A percentile compares a stretch with the other conserved stretches of the same genome.
Conservation (phyloP, 2,113 vertebrate genomes). For the Myrmecophaga tridactyla region DNA sequence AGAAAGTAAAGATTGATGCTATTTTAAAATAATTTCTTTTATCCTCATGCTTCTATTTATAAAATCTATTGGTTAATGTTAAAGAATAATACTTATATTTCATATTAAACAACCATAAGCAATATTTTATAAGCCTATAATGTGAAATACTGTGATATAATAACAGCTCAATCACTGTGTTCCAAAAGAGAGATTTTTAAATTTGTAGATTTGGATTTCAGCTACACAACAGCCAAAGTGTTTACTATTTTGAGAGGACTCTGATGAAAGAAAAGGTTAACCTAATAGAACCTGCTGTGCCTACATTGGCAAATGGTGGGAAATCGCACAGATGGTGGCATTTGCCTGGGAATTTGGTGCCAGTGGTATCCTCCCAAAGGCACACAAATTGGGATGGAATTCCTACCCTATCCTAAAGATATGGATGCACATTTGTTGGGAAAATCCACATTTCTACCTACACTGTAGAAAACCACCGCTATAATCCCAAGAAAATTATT, state of each 20-base stretch:
- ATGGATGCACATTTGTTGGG: neutral
- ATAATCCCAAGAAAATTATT: neutral
- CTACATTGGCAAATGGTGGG: slow-evolving; percentile 50
- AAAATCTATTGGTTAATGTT: neutral
- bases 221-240: neutral
- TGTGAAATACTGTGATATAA: neutral
- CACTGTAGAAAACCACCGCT: neutral
- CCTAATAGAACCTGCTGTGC: slow-evolving; percentile 66
- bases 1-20: neutral
- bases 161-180: slow-evolving; percentile 2
- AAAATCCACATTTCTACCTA: neutral
- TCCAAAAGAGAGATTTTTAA: slow-evolving; percentile 23
- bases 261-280: slow-evolving; percentile 70
- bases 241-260: slow-evolving; percentile 59
- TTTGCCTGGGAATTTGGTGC: slow-evolving; percentile 57
- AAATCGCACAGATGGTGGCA: slow-evolving; percentile 73
- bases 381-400: slow-evolving; percentile 22
- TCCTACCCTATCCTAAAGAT: slow-evolving; percentile 17
- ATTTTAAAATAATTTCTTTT: slow-evolving; percentile 29
- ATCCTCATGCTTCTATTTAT: neutral
- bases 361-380: slow-evolving; percentile 42
- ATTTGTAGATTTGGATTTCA: slow-evolving; percentile 32
- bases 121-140: neutral
- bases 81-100: neutral
- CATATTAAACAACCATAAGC: neutral